A percentile compares a stretch with the other conserved stretches of the same genome.
phyloP scores from a whole-genome alignment of 2,113 vertebrate genomes.

The Rhombomys opimus region DNA sequence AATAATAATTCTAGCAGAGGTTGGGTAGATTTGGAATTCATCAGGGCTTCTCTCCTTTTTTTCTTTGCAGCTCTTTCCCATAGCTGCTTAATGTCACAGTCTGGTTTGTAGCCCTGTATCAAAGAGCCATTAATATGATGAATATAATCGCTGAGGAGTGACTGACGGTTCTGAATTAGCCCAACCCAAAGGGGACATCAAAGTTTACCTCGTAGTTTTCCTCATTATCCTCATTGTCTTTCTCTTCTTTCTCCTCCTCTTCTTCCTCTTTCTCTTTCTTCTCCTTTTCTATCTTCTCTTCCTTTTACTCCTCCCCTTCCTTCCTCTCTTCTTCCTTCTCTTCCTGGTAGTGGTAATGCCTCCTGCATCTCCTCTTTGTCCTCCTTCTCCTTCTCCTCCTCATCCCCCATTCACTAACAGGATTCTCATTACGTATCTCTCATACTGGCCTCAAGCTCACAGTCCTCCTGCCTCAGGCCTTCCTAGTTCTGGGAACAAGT shows the following conservation, averaged over 20 bases:
- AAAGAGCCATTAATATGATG: slow-evolving; percentile 48
- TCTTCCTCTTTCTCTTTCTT: neutral
- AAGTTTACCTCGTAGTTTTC: neutral
- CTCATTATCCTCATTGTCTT: neutral
- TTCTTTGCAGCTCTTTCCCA: slow-evolving; percentile 67
- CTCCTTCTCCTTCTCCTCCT: neutral
- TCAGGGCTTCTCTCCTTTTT: slow-evolving; percentile 73
- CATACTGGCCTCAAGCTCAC: neutral
- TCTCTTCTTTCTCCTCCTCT: neutral
- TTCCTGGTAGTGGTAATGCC: too few species aligned
- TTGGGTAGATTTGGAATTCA: slow-evolving; percentile 64
- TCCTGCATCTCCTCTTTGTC: neutral
- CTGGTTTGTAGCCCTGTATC: slow-evolving; percentile 58
- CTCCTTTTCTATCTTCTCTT: neutral
- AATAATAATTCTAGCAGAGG: slow-evolving; percentile 86
- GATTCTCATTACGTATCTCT: neutral
- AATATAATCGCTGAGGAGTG: slow-evolving; percentile 3
- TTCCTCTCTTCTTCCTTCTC: neutral
- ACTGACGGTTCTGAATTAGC: neutral
- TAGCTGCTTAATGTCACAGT: slow-evolving; percentile 73
- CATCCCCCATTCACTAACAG: neutral
- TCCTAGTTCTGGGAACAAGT: neutral
- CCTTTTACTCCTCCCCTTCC: neutral
- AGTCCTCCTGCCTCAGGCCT: neutral
- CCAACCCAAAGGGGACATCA: neutral